Evolutionary conservation across 2,797 vertebrate genomes (phyloP).

Genomic region (Phrynocephalus vlangalii): DNA sequence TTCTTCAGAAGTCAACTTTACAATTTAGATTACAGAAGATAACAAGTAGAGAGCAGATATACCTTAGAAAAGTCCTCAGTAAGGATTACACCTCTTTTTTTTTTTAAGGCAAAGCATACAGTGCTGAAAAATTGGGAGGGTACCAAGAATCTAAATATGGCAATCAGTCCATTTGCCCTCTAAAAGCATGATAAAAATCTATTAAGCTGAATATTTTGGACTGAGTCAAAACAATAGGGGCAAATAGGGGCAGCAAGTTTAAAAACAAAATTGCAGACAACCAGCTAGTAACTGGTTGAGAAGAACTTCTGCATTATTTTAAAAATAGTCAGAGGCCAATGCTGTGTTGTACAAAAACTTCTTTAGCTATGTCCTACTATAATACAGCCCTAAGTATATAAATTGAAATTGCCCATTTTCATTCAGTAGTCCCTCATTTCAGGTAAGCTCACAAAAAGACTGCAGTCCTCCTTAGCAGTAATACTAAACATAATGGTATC

Average conservation of each 20-base stretch:
- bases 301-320: not conserved
- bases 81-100: no score
- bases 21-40: not conserved
- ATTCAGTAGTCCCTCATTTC: no score
- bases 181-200: not conserved
- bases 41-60: not conserved
- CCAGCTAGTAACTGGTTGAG: not conserved
- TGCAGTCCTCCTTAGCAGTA: no score
- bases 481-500: no score
- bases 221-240: not conserved
- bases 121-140: not conserved
- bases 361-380: no score
- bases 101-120: not conserved
- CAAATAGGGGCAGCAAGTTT: not conserved
- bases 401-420: no score
- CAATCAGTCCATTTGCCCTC: not conserved
- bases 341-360: no score
- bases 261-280: not conserved
- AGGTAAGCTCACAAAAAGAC: no score
- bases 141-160: not conserved
- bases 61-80: no score
- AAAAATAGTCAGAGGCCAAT: no score
- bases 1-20: not conserved
- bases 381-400: no score
- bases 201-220: not conserved